Evolutionary conservation across 2,888 invertebrate species (phyloP).

Genomic region (Parnassius smintheus): DNA sequence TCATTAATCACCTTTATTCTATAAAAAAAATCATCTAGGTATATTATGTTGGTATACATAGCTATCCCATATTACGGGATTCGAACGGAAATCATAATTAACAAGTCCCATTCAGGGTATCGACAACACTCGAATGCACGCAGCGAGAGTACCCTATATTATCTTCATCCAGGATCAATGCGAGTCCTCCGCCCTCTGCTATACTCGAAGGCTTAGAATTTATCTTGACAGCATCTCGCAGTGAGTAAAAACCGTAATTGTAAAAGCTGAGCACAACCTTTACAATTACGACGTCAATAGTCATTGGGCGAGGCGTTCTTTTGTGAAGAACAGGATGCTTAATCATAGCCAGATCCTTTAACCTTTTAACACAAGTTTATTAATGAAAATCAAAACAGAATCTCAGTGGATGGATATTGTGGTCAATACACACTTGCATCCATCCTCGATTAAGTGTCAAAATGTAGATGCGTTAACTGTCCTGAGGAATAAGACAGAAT

Average conservation of each 20-base stretch:
- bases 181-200: background rate
- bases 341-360: background rate
- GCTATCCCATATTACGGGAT: too few species aligned
- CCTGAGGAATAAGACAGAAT: too few species aligned
- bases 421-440: too few species aligned
- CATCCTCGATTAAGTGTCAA: too few species aligned
- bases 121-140: constrained; percentile 2
- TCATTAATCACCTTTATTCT: too few species aligned
- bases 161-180: constrained; percentile 9
- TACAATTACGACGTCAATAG: too few species aligned
- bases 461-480: too few species aligned
- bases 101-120: constrained; percentile 7
- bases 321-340: background rate
- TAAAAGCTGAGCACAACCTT: background rate
- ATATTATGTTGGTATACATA: too few species aligned
- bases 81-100: constrained; percentile 7
- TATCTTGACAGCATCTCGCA: too few species aligned
- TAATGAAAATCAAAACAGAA: background rate
- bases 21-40: too few species aligned
- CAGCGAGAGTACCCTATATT: background rate
- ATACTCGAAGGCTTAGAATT: background rate
- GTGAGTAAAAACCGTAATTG: too few species aligned
- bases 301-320: background rate
- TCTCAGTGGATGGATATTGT: too few species aligned
- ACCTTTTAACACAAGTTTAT: background rate